phyloP scores from a whole-genome alignment of 2,113 vertebrate genomes.

The Leptobrachium ailaonicum region DNA sequence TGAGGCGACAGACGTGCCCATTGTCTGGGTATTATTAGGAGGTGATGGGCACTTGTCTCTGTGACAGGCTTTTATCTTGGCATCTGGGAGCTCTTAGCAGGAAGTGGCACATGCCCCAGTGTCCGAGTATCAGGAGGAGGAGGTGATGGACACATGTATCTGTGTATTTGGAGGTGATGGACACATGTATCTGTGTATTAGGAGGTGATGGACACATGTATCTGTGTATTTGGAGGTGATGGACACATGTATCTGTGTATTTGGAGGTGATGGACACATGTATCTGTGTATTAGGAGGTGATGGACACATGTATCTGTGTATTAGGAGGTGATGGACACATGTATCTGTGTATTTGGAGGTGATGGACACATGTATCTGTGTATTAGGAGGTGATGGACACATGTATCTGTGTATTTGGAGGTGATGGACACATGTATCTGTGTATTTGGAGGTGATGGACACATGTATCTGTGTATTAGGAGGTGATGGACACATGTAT shows the following conservation, averaged over 20 bases:
- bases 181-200: neutral
- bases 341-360: neutral
- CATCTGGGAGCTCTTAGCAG: neutral
- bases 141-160: neutral
- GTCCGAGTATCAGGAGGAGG: conserved; percentile 2
- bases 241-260: neutral
- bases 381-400: neutral
- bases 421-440: neutral
- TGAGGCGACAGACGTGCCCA: neutral
- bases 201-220: neutral
- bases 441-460: neutral
- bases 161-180: conserved; percentile 7
- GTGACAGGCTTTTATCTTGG: too few relatives aligned
- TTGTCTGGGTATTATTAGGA: conserved; percentile 10
- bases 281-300: neutral
- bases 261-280: too few relatives aligned
- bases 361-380: neutral
- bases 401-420: neutral
- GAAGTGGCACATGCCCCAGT: neutral
- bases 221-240: neutral
- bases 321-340: neutral
- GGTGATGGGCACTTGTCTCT: neutral
- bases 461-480: neutral
- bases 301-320: neutral
- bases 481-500: neutral